A percentile compares a stretch with the other conserved stretches of the same genome.
Conservation (phyloP, 2,113 vertebrate genomes). For the Bujurquina vittata region DNA sequence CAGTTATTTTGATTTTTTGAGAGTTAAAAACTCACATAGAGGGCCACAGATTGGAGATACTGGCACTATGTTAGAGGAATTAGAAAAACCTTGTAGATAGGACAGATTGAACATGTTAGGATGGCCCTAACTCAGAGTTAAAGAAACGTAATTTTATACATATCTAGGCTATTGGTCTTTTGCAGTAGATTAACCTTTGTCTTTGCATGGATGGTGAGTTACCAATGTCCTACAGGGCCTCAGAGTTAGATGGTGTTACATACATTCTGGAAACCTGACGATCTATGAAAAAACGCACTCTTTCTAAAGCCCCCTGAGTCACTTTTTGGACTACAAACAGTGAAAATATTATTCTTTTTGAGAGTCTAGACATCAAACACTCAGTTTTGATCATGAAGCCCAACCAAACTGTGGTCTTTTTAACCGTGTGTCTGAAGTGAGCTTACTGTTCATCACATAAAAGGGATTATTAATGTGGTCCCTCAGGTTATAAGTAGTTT, state of each 20-base stretch:
- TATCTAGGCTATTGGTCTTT: neutral
- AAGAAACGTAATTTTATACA: neutral
- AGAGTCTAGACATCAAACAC: conserved; percentile 36
- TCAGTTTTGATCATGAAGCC: conserved; percentile 35
- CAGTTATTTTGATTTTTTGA: neutral
- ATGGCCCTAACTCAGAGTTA: no score
- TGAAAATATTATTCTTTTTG: conserved; percentile 39
- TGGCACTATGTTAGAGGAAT: neutral
- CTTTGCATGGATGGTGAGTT: neutral
- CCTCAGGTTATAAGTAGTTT: conserved; percentile 29
- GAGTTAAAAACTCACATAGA: neutral
- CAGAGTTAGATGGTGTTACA: neutral
- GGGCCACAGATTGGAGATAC: neutral
- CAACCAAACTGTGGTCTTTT: conserved; percentile 21
- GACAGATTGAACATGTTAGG: neutral
- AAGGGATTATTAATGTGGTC: conserved; percentile 43
- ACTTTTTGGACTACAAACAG: neutral
- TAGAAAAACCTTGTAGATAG: neutral
- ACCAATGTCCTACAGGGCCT: neutral
- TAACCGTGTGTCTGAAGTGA: conserved; percentile 20
- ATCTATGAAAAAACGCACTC: conserved; percentile 7
- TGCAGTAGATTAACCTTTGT: neutral
- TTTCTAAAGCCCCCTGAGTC: conserved; percentile 5
- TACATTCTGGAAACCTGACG: conserved; percentile 35
- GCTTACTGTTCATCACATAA: conserved; percentile 32